These are phyloP conservation scores for Clusia tigrina DNA, from an alignment of 2,888 invertebrate genomes.

Conservation along the genomic window DNA sequence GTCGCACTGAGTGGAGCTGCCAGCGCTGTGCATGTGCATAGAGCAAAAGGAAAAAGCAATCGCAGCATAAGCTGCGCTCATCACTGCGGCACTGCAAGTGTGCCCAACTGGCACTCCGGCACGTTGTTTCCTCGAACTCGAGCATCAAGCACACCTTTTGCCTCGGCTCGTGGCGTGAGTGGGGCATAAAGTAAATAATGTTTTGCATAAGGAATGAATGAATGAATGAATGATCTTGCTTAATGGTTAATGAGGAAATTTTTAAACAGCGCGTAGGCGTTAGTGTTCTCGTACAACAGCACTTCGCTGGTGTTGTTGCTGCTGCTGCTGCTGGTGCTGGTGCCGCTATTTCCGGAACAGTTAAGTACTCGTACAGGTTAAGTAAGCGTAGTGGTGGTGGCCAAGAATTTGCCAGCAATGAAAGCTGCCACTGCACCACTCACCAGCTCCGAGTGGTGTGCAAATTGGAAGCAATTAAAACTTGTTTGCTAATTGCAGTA, in stretches of 20 bases:
- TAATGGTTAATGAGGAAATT: constrained; percentile 52
- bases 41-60: constrained; percentile 9
- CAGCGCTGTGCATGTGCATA: no score
- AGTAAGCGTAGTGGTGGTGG: not conserved
- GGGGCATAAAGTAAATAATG: not conserved
- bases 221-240: not conserved
- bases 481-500: not conserved
- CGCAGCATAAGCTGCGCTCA: constrained; percentile 1
- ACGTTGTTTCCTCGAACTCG: constrained; percentile 38
- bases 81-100: constrained; percentile 9
- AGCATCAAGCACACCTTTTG: not conserved
- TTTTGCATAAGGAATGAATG: not conserved
- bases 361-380: constrained; percentile 35
- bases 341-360: constrained; percentile 53
- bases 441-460: not conserved
- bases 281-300: not conserved
- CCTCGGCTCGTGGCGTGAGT: not conserved
- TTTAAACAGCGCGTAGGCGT: not conserved
- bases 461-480: not conserved
- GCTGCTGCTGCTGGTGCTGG: not conserved
- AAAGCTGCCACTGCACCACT: no score
- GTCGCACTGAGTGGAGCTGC: not conserved
- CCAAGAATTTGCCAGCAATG: not conserved
- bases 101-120: constrained; percentile 45
- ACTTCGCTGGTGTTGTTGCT: constrained; percentile 3